phyloP scores from a whole-genome alignment of 2,113 vertebrate species.

The Serranochromis macrocephalus region DNA sequence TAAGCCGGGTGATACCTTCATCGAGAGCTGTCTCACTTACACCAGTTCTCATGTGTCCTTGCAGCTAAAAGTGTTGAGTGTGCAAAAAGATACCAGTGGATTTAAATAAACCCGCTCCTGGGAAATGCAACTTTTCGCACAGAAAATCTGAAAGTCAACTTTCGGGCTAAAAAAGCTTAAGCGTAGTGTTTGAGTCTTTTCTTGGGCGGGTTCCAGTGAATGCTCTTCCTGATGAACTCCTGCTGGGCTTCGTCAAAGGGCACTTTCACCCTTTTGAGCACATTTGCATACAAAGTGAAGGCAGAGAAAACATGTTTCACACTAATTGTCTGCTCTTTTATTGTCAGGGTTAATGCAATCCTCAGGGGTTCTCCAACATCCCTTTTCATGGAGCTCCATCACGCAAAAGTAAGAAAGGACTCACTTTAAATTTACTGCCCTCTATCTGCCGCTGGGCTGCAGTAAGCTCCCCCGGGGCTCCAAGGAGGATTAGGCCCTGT shows the following conservation, averaged over 20 bases:
- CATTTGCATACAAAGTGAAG: slow-evolving; percentile 80
- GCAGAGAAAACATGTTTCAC: slow-evolving; percentile 74
- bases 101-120: slow-evolving; percentile 28
- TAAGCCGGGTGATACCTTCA: not conserved
- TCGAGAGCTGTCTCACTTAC: not conserved
- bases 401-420: slow-evolving; percentile 34
- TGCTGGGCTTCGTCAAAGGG: slow-evolving; percentile 67
- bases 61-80: slow-evolving; percentile 11
- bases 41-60: slow-evolving; percentile 8
- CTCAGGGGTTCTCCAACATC: slow-evolving; percentile 65
- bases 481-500: slow-evolving; percentile 44
- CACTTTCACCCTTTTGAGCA: slow-evolving; percentile 69
- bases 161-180: slow-evolving; percentile 23
- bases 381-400: slow-evolving; percentile 58
- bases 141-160: slow-evolving; percentile 46
- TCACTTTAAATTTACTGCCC: slow-evolving; percentile 69
- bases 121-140: slow-evolving; percentile 38
- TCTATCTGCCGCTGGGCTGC: slow-evolving; percentile 62
- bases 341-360: slow-evolving; percentile 73
- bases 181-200: slow-evolving; percentile 32
- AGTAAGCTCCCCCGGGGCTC: slow-evolving; percentile 40
- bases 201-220: slow-evolving; percentile 46
- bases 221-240: slow-evolving; percentile 56
- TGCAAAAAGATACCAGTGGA: slow-evolving; percentile 18
- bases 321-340: slow-evolving; percentile 75